Evolutionary conservation across 2,888 invertebrate species (phyloP).

Genomic region (Epirrita christyi): DNA sequence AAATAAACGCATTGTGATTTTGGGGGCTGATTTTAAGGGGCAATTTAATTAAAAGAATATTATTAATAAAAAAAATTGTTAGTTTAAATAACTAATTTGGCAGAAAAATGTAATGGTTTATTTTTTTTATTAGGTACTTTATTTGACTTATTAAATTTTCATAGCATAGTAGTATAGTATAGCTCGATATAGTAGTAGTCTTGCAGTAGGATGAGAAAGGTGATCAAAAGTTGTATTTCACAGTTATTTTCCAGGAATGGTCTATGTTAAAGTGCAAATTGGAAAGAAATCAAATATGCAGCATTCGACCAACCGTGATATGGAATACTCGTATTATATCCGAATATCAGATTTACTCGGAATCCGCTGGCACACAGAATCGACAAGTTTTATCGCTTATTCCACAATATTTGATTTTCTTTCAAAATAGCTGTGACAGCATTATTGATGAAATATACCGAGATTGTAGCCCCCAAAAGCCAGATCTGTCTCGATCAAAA

Average conservation of each 20-base stretch:
- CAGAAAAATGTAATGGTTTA: too few species aligned
- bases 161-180: too few species aligned
- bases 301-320: constrained; percentile 72
- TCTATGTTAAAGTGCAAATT: constrained; percentile 47
- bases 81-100: too few species aligned
- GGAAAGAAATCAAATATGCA: constrained; percentile 81
- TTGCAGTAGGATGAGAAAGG: too few species aligned
- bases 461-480: neutral
- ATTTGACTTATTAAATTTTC: too few species aligned
- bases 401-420: constrained; percentile 52
- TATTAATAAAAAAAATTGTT: too few species aligned
- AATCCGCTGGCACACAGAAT: constrained; percentile 58
- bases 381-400: constrained; percentile 52
- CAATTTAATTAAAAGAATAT: too few species aligned
- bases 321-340: constrained; percentile 72
- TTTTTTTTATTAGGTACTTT: too few species aligned
- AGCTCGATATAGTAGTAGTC: too few species aligned
- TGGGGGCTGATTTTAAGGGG: too few species aligned
- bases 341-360: constrained; percentile 59
- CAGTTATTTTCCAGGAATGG: neutral
- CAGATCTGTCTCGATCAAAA: neutral
- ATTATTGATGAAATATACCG: constrained; percentile 36
- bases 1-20: too few species aligned
- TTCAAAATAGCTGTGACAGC: constrained; percentile 45
- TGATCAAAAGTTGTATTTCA: neutral